phyloP scores from a whole-genome alignment of 1,140 invertebrate genomes.

The Lethrus apterus region DNA sequence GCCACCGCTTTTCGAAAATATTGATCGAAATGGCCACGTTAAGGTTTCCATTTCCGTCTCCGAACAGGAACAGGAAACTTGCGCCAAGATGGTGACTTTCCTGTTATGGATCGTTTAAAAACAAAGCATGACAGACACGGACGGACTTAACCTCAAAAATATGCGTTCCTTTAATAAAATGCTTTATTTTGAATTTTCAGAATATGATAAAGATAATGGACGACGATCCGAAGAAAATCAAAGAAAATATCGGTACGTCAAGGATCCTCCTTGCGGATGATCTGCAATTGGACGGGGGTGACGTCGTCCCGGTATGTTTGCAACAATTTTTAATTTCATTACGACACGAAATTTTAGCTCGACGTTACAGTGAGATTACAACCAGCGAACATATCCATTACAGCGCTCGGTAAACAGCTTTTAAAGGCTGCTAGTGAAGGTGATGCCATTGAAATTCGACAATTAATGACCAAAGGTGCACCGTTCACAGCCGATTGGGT shows the following conservation, averaged over 20 bases:
- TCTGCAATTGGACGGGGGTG: constrained; percentile 13
- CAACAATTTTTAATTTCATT: constrained; percentile 11
- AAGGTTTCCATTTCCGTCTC: constrained; percentile 34
- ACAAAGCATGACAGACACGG: constrained; percentile 15
- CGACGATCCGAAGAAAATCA: constrained; percentile 19
- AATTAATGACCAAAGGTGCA: constrained; percentile 78
- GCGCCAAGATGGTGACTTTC: constrained; percentile 34
- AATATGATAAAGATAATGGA: constrained; percentile 31
- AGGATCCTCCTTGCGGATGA: constrained; percentile 23
- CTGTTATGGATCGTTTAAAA: constrained; percentile 24
- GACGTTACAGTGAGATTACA: constrained; percentile 18
- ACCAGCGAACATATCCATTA: constrained; percentile 22
- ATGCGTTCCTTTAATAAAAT: constrained; percentile 4
- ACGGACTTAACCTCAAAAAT: constrained; percentile 7
- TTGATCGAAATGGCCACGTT: constrained; percentile 32
- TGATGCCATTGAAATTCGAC: constrained; percentile 65
- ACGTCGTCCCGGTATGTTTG: constrained; percentile 28
- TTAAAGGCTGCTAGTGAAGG: constrained; percentile 71
- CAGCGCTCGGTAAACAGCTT: constrained; percentile 74
- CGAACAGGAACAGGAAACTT: constrained; percentile 41
- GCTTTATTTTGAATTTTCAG: constrained; percentile 25
- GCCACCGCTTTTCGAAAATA: constrained; percentile 18
- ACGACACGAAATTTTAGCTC: constrained; percentile 23
- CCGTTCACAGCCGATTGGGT: constrained; percentile 92
- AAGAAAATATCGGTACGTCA: constrained; percentile 18